Base-by-base conservation (phyloP, 2,888 invertebrate genomes). In the Eristalinus aeneus region DNA sequence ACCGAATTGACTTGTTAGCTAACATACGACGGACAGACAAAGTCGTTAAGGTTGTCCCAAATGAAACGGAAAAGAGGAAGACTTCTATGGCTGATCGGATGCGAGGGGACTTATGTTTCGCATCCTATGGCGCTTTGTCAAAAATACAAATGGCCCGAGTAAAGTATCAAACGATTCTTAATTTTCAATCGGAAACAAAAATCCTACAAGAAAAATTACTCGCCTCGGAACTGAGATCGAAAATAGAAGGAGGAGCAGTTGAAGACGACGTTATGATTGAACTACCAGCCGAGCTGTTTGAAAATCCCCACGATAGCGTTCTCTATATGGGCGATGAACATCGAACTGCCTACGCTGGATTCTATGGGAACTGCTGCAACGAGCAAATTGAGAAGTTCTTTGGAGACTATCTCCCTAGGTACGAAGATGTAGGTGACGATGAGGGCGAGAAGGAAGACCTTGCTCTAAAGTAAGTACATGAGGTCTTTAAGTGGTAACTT, bases 221-320 rank as follows among this genome's bases (percentile, higher is more conserved):
- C 11, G 88, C 88, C 3, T 88, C 89, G 0, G 89, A 89, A n/a
- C 16, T 67, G 22, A 58, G 36, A 46, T 61, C 65, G 0, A 64
- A 34, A 1, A n/a, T 20, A 1, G 77, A 72, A 20, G 56, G 22
- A 1, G 81, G 83, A 27, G 75, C 67, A 9, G 75, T 84, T 3
- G 89, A 89, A 6, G 89, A 89, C 6, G 89, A 89, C 27, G 87
- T 88, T 20, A 87, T 89, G 64, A 89, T 90, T 68, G 90, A 89
- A 53, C 23, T 90, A 53, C 88, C 89, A 0, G 88, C 88, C 0
- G 89, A 90, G 6, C 27, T 89, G 4, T 90, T 89, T 80, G 90
- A 90, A 69, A 90, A 89, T 83, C 90, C 90, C 0, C 89, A 89
- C 20, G 90, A 90, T 68, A 89, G 89, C 12, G 89, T 89, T 5